A percentile compares a stretch with the other conserved stretches of the same genome.
Evolutionary conservation across 1,140 invertebrate genomes (phyloP).

Genomic region (Bemisia tabaci): DNA sequence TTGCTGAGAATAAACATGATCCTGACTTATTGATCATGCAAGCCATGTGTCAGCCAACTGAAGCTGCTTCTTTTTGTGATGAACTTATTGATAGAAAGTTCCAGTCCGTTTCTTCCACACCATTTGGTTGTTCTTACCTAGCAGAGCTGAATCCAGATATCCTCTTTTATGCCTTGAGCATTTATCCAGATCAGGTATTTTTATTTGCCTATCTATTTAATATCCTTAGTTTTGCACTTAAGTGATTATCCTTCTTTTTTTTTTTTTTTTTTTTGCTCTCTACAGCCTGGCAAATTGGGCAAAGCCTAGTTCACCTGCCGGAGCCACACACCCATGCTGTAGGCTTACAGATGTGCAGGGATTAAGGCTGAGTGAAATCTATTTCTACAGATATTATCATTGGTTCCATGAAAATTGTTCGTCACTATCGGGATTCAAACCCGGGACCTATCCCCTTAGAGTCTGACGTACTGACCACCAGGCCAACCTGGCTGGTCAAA

Average conservation of each 20-base stretch:
- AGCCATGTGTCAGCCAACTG: constrained; percentile 44
- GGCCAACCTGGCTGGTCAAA: no score
- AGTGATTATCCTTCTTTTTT: no score
- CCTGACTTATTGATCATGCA: constrained; percentile 48
- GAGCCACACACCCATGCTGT: neutral
- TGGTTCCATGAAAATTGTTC: no score
- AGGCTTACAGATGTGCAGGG: no score
- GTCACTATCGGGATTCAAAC: no score
- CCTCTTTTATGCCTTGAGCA: constrained; percentile 53
- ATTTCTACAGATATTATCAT: no score
- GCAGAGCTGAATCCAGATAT: constrained; percentile 71
- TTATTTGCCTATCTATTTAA: no score
- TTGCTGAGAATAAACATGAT: constrained; percentile 34
- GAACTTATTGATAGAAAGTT: constrained; percentile 56
- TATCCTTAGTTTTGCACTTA: no score
- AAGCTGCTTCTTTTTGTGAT: constrained; percentile 47
- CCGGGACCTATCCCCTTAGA: no score
- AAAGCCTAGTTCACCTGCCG: neutral
- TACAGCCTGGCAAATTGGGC: neutral
- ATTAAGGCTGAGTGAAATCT: no score
- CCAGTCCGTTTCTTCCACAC: constrained; percentile 39
- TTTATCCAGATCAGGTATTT: neutral
- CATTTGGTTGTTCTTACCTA: constrained; percentile 63
- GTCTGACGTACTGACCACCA: no score
- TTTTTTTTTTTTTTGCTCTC: no score